Conservation (phyloP, 1,140 invertebrate genomes). For the Reticulitermes speratus region DNA sequence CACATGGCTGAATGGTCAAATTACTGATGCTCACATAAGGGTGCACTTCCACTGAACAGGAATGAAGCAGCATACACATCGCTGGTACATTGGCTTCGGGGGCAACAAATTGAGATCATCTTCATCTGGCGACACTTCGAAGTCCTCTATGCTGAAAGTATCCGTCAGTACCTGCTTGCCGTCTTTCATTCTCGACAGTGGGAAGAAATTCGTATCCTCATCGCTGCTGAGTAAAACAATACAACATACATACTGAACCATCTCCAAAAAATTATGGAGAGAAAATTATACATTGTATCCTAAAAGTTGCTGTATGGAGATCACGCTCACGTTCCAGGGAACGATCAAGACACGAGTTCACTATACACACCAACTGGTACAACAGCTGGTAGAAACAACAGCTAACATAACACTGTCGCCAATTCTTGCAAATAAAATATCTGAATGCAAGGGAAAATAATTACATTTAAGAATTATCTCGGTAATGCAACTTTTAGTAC, state of each 20-base stretch:
- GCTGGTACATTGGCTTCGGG: slow-evolving; percentile 48
- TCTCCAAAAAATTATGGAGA: too few relatives aligned
- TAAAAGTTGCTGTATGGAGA: background rate
- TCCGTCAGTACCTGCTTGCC: slow-evolving; percentile 59
- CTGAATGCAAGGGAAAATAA: too few relatives aligned
- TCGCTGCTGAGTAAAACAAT: slow-evolving; percentile 48
- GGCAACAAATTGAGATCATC: slow-evolving; percentile 57
- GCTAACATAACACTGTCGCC: too few relatives aligned
- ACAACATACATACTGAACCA: background rate
- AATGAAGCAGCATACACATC: slow-evolving; percentile 46
- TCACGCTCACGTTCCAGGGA: background rate
- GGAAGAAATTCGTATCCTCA: slow-evolving; percentile 59
- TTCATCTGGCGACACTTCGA: slow-evolving; percentile 62
- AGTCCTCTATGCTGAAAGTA: slow-evolving; percentile 61
- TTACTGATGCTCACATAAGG: slow-evolving; percentile 21
- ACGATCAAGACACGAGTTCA: background rate
- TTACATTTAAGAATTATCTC: too few relatives aligned
- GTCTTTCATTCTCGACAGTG: slow-evolving; percentile 50
- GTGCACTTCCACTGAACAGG: slow-evolving; percentile 30
- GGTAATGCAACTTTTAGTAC: too few relatives aligned
- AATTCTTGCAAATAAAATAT: too few relatives aligned
- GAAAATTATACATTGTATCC: background rate
- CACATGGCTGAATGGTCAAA: too few relatives aligned
- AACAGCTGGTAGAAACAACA: too few relatives aligned
- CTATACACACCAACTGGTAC: too few relatives aligned